These are phyloP conservation scores for Netelia fuscicornis DNA, from an alignment of 2,888 invertebrate genomes.

Conservation along the genomic window DNA sequence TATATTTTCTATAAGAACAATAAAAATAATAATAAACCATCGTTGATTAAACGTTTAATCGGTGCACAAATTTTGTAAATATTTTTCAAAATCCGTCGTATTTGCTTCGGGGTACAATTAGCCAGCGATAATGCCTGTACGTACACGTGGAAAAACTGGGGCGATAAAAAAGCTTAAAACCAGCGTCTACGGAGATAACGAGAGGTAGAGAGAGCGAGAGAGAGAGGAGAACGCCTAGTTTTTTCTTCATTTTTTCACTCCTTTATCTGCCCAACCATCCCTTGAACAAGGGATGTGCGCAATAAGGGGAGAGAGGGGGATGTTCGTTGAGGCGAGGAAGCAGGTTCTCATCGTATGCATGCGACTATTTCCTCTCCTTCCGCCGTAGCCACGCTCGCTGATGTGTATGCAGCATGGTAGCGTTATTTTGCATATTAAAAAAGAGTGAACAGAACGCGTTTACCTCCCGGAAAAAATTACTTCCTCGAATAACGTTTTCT, in stretches of 20 bases:
- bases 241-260: slow-evolving; percentile 23
- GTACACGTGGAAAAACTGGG: too few relatives aligned
- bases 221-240: slow-evolving; percentile 25
- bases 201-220: slow-evolving; percentile 36
- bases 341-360: slow-evolving; percentile 39
- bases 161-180: slow-evolving; percentile 1
- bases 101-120: too few relatives aligned
- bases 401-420: slow-evolving; percentile 18
- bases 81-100: too few relatives aligned
- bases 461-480: slow-evolving; percentile 22
- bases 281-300: background rate
- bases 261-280: slow-evolving; percentile 23
- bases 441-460: background rate
- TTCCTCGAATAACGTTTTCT: slow-evolving; percentile 5
- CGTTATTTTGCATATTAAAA: slow-evolving; percentile 44
- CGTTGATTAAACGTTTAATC: too few relatives aligned
- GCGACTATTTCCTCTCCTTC: slow-evolving; percentile 47
- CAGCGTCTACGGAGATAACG: slow-evolving; percentile 46
- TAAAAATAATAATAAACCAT: too few relatives aligned
- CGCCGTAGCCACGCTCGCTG: slow-evolving; percentile 24
- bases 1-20: too few relatives aligned
- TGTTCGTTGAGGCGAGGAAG: slow-evolving; percentile 50
- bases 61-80: too few relatives aligned
- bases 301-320: background rate
- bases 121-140: too few relatives aligned